Evolutionary conservation across 2,797 vertebrate species (phyloP).

Genomic region (Spatula versicolor): DNA sequence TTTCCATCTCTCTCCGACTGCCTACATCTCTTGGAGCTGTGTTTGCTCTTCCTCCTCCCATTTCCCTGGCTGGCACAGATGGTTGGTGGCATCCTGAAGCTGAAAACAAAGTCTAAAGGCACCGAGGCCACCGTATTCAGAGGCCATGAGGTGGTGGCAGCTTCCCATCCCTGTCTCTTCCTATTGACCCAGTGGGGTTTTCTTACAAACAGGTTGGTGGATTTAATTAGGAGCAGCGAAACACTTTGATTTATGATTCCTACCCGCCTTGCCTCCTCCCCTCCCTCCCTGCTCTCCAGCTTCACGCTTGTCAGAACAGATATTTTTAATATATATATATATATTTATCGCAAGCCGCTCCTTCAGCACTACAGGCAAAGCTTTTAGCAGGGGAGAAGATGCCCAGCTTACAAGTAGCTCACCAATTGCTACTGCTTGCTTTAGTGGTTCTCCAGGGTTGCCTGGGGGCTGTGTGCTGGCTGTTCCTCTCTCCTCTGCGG

Average conservation of each 20-base stretch:
- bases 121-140: neutral
- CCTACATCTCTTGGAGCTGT: neutral
- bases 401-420: constrained; percentile 1
- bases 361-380: constrained; percentile 36
- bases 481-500: neutral
- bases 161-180: neutral
- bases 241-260: constrained; percentile 58
- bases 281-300: constrained; percentile 31
- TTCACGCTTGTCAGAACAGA: constrained; percentile 68
- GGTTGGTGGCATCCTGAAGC: neutral
- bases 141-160: accelerated
- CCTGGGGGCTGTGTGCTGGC: neutral
- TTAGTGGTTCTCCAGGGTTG: constrained; percentile 3
- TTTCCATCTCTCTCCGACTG: neutral
- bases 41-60: neutral
- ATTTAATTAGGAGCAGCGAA: constrained; percentile 59
- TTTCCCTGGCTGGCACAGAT: neutral
- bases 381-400: constrained; percentile 27
- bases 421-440: constrained; percentile 25
- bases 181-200: neutral
- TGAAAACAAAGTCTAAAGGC: neutral
- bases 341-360: constrained; percentile 17
- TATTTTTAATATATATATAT: constrained; percentile 51
- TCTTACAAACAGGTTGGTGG: constrained; percentile 10
- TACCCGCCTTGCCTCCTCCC: neutral